These are phyloP conservation scores for Antheraea pernyi DNA, from an alignment of 1,140 invertebrate genomes.

Conservation along the genomic window DNA sequence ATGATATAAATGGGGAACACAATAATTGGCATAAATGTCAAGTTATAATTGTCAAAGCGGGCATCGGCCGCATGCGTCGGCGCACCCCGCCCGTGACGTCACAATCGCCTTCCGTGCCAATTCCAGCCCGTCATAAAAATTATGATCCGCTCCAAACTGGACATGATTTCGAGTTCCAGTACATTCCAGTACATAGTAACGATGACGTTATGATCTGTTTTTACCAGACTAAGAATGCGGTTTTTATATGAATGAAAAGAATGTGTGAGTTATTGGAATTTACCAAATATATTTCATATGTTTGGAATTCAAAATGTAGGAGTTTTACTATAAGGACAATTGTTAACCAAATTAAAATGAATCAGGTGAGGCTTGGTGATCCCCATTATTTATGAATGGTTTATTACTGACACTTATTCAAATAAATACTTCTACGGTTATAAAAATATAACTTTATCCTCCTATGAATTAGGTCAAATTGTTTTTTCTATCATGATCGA, in stretches of 20 bases:
- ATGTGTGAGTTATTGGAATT: background rate
- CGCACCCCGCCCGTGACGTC: conserved; percentile 41
- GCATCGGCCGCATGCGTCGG: conserved; percentile 27
- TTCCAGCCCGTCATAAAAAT: conserved; percentile 53
- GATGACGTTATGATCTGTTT: background rate
- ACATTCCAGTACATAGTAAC: background rate
- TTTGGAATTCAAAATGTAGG: background rate
- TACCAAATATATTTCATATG: background rate
- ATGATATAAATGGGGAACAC: background rate
- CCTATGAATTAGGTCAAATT: too few species aligned
- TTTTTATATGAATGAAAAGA: background rate
- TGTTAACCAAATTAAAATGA: background rate
- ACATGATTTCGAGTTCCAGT: conserved; percentile 34
- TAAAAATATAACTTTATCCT: too few species aligned
- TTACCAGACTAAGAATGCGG: background rate
- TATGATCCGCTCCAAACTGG: conserved; percentile 48
- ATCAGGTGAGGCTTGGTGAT: background rate
- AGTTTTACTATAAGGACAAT: background rate
- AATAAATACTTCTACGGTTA: too few species aligned
- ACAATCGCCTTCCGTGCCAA: conserved; percentile 36
- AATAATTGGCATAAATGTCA: conserved; percentile 17
- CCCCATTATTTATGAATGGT: background rate
- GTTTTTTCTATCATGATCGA: too few species aligned
- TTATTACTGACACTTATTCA: too few species aligned
- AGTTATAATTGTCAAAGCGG: conserved; percentile 25